phyloP scores from a whole-genome alignment of 1,140 invertebrate genomes.

The Leptopilina boulardi region DNA sequence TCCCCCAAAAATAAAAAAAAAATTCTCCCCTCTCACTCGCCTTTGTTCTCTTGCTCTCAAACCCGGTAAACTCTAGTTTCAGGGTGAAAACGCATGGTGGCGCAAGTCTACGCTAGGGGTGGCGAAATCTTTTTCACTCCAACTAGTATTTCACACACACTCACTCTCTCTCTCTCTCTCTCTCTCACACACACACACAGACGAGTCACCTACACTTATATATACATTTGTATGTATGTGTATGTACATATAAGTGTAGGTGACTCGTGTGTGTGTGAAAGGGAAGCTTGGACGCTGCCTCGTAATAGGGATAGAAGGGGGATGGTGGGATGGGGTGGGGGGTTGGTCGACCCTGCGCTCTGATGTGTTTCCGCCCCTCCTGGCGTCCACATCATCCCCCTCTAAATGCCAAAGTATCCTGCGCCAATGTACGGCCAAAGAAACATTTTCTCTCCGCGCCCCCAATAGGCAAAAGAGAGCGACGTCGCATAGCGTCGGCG shows the following conservation, averaged over 20 bases:
- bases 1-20: neutral
- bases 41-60: neutral
- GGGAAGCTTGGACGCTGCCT: conserved; percentile 42
- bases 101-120: conserved; percentile 58
- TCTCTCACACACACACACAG: conserved; percentile 8
- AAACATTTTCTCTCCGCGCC: conserved; percentile 48
- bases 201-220: no score
- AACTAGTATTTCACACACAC: neutral
- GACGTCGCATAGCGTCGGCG: conserved; percentile 67
- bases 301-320: no score
- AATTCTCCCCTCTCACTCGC: neutral
- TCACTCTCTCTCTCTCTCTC: no score
- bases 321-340: conserved; percentile 42
- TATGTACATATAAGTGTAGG: no score
- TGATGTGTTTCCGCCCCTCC: conserved; percentile 66
- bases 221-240: no score
- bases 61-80: conserved; percentile 58
- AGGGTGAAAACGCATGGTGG: conserved; percentile 61
- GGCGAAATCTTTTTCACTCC: conserved; percentile 10
- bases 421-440: conserved; percentile 41
- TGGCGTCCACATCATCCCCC: conserved; percentile 54
- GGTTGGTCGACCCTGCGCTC: conserved; percentile 72
- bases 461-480: conserved; percentile 66
- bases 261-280: neutral
- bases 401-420: conserved; percentile 47